Evolutionary conservation across 35 echinoderm and acorn worm genomes (phyloP), one percentile per base, ranked within the genome.

Genomic region (Hemicentrotus pulcherrimus): DNA sequence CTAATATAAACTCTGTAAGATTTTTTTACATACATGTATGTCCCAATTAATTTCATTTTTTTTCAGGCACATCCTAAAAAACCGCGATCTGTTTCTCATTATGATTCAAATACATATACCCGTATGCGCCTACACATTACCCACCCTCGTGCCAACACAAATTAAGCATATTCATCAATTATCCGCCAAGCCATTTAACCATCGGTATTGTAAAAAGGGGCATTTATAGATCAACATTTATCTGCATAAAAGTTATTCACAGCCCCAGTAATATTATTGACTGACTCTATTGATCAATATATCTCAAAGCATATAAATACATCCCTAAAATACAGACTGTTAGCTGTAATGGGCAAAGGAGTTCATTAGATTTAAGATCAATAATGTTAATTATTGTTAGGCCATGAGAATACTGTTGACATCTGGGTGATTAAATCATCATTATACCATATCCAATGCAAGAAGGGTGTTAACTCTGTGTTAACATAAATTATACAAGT

Each of bases 401-500:
- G 65, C 19, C 28, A 78, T 28, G 65, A 78, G 22, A 28, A 78
- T 78, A 78, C 19, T 78, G 65, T 78, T 78, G 65, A 78, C 65
- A 78, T 78, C 19, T 78, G 65, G 65, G 65, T 78, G 65, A 78
- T 78, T 78, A 78, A 78, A 78, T 78, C 65, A 78, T n/a, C 28
- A 78, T 78, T 78, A 78, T 24, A 78, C 65, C 65, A 78, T 78
- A 41, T 41, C 3, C 52, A 59, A 9, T 59, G 52, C 11, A 6
- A 59, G 2, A 59, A 59, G 11, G 11, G 16, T 59, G 52, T 59
- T 14, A 59, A 59, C 11, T 9, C 16, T 59, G 16, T 59, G 52
- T 59, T 14, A 59, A 59, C 11, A 6, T 14, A 55, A 55, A 55
- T 8, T 55, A 59, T 59, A 59, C 52, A 59, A 14, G 52, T 16